Percentiles rank a stretch among this genome's conserved stretches.
Conservation (phyloP, 2,797 vertebrate species). For the Sebastes goodei region DNA sequence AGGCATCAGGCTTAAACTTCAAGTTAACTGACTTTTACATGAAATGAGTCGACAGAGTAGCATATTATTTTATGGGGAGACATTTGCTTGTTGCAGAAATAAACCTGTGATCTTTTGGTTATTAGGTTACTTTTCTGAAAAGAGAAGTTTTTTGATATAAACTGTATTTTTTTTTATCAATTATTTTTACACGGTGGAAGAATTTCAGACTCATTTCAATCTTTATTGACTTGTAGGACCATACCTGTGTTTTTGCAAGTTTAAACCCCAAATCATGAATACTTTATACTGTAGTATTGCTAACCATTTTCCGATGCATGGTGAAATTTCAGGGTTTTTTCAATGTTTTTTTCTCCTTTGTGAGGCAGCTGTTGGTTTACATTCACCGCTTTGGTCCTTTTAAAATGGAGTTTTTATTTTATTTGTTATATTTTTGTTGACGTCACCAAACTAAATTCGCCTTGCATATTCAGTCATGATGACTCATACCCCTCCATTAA, state of each 20-base stretch:
- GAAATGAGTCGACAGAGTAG: too few relatives aligned
- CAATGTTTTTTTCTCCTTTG: background rate
- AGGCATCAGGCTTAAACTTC: background rate
- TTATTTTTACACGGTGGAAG: too few relatives aligned
- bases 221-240: too few relatives aligned
- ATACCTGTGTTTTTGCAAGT: too few relatives aligned
- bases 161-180: too few relatives aligned
- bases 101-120: background rate
- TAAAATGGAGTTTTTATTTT: background rate
- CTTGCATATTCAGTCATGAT: background rate
- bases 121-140: background rate
- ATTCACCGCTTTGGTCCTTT: background rate
- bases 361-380: background rate
- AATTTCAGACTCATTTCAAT: too few relatives aligned
- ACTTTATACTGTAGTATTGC: background rate
- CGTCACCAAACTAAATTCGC: background rate
- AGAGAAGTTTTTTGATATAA: background rate
- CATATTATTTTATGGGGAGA: too few relatives aligned
- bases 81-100: background rate
- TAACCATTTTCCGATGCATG: background rate
- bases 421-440: background rate
- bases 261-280: background rate
- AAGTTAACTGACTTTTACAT: background rate
- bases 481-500: background rate
- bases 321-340: background rate